Evolutionary conservation across 64 coral and sea anemone species (phyloP).

Genomic region (Montipora sp.): DNA sequence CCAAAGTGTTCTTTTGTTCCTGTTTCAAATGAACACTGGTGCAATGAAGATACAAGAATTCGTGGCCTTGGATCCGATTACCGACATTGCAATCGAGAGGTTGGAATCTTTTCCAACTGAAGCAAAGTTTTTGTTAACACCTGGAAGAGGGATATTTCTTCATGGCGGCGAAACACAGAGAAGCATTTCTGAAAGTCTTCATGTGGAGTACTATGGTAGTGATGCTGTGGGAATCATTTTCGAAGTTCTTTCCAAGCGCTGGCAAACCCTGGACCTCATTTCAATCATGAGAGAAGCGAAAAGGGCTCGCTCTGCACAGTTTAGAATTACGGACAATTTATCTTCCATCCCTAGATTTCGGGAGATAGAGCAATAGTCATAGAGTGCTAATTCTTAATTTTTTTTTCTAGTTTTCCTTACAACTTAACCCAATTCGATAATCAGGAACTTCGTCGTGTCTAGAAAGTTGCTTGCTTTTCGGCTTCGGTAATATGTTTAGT

Average conservation of each 20-base stretch:
- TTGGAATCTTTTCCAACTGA: background rate
- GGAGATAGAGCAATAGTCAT: background rate
- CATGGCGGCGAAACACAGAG: too few relatives aligned
- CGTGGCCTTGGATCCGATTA: background rate
- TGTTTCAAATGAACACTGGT: too few relatives aligned
- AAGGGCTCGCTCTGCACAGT: background rate
- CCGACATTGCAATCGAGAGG: background rate
- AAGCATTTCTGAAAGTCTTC: background rate
- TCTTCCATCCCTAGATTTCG: background rate
- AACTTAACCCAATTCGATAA: too few relatives aligned
- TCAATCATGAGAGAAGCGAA: background rate
- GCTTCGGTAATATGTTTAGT: too few relatives aligned
- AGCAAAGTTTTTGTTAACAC: background rate
- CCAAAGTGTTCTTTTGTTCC: too few relatives aligned
- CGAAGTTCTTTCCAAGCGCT: constrained; percentile 10
- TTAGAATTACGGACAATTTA: background rate
- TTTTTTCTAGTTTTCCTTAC: background rate
- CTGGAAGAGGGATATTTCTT: background rate
- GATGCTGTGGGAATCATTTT: background rate
- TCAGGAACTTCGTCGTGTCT: too few relatives aligned
- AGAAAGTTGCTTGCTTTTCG: too few relatives aligned
- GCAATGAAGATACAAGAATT: too few relatives aligned
- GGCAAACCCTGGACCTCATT: constrained; percentile 17
- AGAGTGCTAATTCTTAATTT: background rate
- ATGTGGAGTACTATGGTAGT: background rate